Evolutionary conservation across 2,113 vertebrate genomes (phyloP).

Genomic region (Clupea harengus): DNA sequence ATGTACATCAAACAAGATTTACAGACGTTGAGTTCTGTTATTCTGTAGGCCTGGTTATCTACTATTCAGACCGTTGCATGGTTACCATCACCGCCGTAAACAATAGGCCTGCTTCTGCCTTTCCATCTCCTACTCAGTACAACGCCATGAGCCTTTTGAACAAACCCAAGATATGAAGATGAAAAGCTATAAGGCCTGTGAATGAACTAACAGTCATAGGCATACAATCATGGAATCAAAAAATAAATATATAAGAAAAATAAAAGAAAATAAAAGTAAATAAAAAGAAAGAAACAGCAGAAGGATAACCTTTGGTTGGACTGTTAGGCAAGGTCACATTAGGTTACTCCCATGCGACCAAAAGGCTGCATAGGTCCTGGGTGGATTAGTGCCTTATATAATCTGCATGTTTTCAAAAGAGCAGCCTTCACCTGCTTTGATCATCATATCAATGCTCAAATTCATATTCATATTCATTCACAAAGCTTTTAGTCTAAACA

Average conservation of each 20-base stretch:
- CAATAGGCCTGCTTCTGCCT: not conserved
- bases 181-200: not conserved
- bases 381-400: not conserved
- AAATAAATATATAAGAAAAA: no score
- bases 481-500: not conserved
- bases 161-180: not conserved
- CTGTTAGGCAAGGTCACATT: not conserved
- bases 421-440: not conserved
- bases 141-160: not conserved
- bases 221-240: not conserved
- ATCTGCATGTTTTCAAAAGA: not conserved
- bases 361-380: not conserved
- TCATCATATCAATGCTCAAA: not conserved
- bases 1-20: not conserved
- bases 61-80: not conserved
- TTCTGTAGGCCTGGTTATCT: not conserved
- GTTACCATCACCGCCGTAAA: not conserved
- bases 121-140: not conserved
- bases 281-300: not conserved
- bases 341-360: not conserved
- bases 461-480: not conserved
- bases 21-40: not conserved
- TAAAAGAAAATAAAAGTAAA: no score
- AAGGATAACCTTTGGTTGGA: constrained; percentile 3
- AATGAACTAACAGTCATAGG: not conserved